Evolutionary conservation across 2,113 vertebrate genomes (phyloP), one percentile per base, ranked within the genome.

Genomic region (Anhinga rufa): DNA sequence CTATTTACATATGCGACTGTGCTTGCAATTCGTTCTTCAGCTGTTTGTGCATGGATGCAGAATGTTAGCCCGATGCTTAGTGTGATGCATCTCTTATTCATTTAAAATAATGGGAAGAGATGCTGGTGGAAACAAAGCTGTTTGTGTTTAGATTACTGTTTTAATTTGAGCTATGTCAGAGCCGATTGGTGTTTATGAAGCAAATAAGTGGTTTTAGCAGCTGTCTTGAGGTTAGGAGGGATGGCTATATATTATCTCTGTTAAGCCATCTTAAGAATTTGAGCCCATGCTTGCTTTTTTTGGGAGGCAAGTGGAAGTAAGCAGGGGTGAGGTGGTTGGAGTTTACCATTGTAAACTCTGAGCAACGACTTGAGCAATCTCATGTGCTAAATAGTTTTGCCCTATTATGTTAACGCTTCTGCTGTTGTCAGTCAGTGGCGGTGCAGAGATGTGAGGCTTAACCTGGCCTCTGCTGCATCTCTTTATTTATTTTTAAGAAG

Each of bases 341-440:
- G 57, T 85, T 93, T 90, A 68, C 51, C 7, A 4, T 21, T 61
- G 31, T 49, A 46, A 86, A 58, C 54, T 29, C n/a, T 22, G 57
- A 36, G 52, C 3, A 5, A 24, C 62, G 64, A 24, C 58, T 79
- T 95, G 71, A 61, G 71, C 66, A 92, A 80, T 69, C 60, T 48
- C 44, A 68, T 69, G 54, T 79, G 65, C 91, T 85, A 57, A 91
- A 86, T 81, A 94, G 55, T 82, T 95, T 52, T 95, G 55, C n/a
- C 83, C 52, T 55, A 2, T 79, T 89, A 46, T 2, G 12, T 51
- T 18, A 51, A 70, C 4, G 6, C 85, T 90, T 36, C 55, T 93
- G 86, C 42, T 86, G 61, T 72, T 96, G 91, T 89, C 93, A 92
- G n/a, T 93, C 80, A 92, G 52, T 51, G 58, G 66, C 54, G 61